Evolutionary conservation across 2,113 vertebrate genomes (phyloP), one percentile per base, ranked within the genome.

Genomic region (Oriolus oriolus): DNA sequence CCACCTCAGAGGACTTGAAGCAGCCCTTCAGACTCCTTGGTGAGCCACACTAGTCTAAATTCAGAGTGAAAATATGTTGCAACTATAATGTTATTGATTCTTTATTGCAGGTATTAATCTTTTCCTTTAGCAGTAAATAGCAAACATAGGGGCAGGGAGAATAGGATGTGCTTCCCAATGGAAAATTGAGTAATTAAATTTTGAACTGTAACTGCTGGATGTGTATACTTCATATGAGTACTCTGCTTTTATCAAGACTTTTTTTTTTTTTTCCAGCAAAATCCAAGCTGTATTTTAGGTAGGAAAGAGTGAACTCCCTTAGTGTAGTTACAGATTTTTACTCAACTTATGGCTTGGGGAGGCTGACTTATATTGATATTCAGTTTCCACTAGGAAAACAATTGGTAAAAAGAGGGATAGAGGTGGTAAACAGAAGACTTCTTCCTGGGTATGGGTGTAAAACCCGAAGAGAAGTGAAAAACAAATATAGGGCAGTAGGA

Each of bases 101-200:
- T 94, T 98, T 96, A 95, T 97, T 96, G 84, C 54, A 92, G 89
- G 45, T 91, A 91, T 89, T 97, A 81, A 66, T 86, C 91, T 95
- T 94, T 95, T 65, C 74, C 88, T 95, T 95, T 89, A 95, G 68
- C 60, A 84, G 41, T 81, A 88, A 92, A 71, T 41, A 89, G 49
- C 76, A 96, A 74, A 87, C 73, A 61, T 49, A 16, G 52, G 41
- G n/a, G 44, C 18, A 47, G 6, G 19, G 23, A 39, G 37, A 84
- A 50, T 65, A 75, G 53, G 64, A 70, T 76, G 18, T 42, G 21
- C 33, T 95, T 95, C 70, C 76, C 70, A 77, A 28, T 3, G 39
- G 69, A 66, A 59, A 74, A 54, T 22, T 61, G 89, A 79, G 88
- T 92, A 97, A 97, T 97, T 95, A 97, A 93, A 81, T 74, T 73